phyloP scores from a whole-genome alignment of 1,140 invertebrate genomes.

The Periplaneta americana region DNA sequence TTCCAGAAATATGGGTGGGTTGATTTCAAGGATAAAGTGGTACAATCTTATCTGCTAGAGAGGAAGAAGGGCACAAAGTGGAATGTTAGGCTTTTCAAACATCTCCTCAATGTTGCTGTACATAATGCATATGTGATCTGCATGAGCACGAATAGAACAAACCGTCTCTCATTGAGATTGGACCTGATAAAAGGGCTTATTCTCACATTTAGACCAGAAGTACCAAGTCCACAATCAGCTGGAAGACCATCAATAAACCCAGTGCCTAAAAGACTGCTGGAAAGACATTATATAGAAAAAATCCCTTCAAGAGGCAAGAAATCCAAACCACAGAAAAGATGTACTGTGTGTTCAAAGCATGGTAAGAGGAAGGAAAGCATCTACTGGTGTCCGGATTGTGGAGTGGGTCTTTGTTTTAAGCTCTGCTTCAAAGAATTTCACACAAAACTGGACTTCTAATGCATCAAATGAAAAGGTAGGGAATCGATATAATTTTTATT shows the following conservation, averaged over 20 bases:
- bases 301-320: slow-evolving; percentile 12
- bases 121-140: too few relatives aligned
- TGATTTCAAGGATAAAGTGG: not conserved
- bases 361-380: slow-evolving; percentile 7
- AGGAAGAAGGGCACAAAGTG: not conserved
- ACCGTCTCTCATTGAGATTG: too few relatives aligned
- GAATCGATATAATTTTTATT: too few relatives aligned
- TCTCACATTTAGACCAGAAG: too few relatives aligned
- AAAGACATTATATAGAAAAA: not conserved
- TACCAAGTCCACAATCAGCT: too few relatives aligned
- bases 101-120: not conserved
- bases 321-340: slow-evolving; percentile 3
- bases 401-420: slow-evolving; percentile 8
- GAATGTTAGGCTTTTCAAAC: not conserved
- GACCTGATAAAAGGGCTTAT: too few relatives aligned
- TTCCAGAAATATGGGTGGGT: not conserved
- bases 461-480: too few relatives aligned
- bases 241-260: too few relatives aligned
- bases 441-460: slow-evolving; percentile 8
- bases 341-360: slow-evolving; percentile 1
- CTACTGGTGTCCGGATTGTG: slow-evolving; percentile 8
- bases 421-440: slow-evolving; percentile 5
- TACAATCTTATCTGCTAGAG: not conserved
- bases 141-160: too few relatives aligned
- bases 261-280: too few relatives aligned